These are phyloP conservation scores for Caenorhabditis sp. DNA, from an alignment of 2,888 invertebrate species.

Conservation along the genomic window DNA sequence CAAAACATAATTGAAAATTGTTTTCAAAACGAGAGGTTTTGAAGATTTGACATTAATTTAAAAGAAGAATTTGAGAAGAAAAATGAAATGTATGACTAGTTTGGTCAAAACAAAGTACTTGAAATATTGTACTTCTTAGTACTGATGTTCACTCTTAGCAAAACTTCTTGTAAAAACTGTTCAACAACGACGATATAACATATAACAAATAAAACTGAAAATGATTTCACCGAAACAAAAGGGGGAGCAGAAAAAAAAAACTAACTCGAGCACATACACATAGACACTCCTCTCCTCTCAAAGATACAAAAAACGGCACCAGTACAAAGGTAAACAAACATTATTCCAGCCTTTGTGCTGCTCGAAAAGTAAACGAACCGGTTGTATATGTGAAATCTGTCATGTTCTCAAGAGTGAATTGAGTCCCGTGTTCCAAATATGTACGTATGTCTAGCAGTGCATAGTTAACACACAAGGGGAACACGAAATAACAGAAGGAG, in stretches of 20 bases:
- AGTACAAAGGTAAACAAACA: slow-evolving; percentile 39
- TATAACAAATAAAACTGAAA: too few relatives aligned
- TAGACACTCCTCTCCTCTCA: slow-evolving; percentile 25
- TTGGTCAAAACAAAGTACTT: not conserved
- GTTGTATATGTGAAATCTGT: slow-evolving; percentile 41
- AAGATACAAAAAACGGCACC: slow-evolving; percentile 25
- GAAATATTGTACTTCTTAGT: not conserved
- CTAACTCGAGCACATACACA: slow-evolving; percentile 4
- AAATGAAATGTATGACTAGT: not conserved
- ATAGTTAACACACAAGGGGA: too few relatives aligned
- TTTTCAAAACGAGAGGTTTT: too few relatives aligned
- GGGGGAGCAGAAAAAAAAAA: not conserved
- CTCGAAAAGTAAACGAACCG: slow-evolving; percentile 24
- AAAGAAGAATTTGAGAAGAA: too few relatives aligned
- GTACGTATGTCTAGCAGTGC: not conserved
- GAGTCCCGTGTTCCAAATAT: not conserved
- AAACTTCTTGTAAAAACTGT: too few relatives aligned
- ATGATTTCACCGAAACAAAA: not conserved
- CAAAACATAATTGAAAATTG: too few relatives aligned
- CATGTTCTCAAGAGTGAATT: slow-evolving; percentile 14
- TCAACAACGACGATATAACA: too few relatives aligned
- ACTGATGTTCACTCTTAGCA: not conserved
- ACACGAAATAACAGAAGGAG: not conserved
- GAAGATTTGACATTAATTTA: too few relatives aligned
- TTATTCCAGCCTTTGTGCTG: slow-evolving; percentile 18